Conservation (phyloP, 2,113 vertebrate species). For the Mandrillus leucophaeus region DNA sequence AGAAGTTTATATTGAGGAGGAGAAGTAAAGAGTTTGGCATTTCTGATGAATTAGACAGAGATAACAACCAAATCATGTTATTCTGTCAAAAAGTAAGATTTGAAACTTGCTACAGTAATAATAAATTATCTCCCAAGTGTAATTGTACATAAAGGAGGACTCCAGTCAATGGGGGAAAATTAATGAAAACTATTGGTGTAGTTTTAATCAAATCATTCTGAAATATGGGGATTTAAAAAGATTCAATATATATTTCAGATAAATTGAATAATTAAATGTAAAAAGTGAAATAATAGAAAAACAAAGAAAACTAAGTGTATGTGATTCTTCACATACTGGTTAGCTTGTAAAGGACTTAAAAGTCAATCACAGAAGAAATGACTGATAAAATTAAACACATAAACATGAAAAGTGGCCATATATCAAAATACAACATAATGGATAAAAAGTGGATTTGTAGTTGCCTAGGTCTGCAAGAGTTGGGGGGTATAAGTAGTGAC, state of each 20-base stretch:
- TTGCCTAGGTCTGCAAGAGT: not conserved
- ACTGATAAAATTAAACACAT: constrained; percentile 9
- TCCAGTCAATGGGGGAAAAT: not conserved
- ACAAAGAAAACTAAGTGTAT: not conserved
- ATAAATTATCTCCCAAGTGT: not conserved
- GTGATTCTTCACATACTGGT: not conserved
- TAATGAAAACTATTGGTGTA: not conserved
- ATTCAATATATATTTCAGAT: not conserved
- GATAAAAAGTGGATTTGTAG: not conserved
- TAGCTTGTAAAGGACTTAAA: not conserved
- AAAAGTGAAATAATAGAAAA: not conserved
- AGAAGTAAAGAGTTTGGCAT: not conserved
- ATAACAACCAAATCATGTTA: not conserved
- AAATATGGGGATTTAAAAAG: constrained; percentile 10
- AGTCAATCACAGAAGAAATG: not conserved
- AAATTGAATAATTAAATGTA: not conserved
- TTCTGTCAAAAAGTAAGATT: constrained; percentile 15
- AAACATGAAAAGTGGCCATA: not conserved
- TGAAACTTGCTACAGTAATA: not conserved
- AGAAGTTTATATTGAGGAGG: not conserved
- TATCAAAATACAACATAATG: not conserved
- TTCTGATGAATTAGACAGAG: not conserved
- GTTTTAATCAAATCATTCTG: not conserved
- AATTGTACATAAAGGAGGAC: not conserved
- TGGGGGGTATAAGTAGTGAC: not conserved